Base-by-base conservation (phyloP, 2,888 invertebrate genomes). In the Caenorhabditis zanzibari region DNA sequence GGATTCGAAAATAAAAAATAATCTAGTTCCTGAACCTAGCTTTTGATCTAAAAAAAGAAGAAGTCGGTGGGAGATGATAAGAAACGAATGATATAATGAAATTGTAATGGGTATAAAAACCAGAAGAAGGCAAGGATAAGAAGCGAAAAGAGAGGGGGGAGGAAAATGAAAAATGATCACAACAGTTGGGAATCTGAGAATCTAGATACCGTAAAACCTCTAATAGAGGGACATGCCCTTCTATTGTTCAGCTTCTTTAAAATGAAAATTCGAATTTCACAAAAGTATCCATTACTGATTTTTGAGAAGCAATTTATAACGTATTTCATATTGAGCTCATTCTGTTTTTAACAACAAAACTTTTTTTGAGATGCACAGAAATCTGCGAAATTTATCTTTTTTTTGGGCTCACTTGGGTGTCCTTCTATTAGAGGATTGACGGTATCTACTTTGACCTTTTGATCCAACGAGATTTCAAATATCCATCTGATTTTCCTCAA, bases 51-150 rank as follows among this genome's bases (percentile, higher is more conserved):
- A 59, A 68, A 75, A 68, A 75, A 58, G 49, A 49, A 49, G 16
- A 54, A 56, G 52, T 35, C 24, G 24, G 28, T 3, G 19, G 32
- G 47, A 47, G 41, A 49, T 54, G 75, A 76, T 59, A 76, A 76
- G 61, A 52, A 66, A 76, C 59, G 66, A 74, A 56, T 74, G 64
- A 76, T 76, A 68, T 76, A 66, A 66, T 58, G 63, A 59, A 47
- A 47, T 56, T 79, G 79, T 79, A 79, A 79, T 79, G 79, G 79
- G 71, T 71, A 72, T 47, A 47, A 79, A 79, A 79, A 71, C 71
- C 63, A 64, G 64, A 72, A 64, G 49, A n/a, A 76, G 5, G n/a
- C 47, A n/a, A 59, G 32, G 72, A 59, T 32, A 49, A 61, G 38
- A 52, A 68, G 22, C 32, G 73, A 47, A 41, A 56, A 28, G n/a